Evolutionary conservation across 1,140 invertebrate species (phyloP).

Genomic region (Lordiphosa stackelbergi): DNA sequence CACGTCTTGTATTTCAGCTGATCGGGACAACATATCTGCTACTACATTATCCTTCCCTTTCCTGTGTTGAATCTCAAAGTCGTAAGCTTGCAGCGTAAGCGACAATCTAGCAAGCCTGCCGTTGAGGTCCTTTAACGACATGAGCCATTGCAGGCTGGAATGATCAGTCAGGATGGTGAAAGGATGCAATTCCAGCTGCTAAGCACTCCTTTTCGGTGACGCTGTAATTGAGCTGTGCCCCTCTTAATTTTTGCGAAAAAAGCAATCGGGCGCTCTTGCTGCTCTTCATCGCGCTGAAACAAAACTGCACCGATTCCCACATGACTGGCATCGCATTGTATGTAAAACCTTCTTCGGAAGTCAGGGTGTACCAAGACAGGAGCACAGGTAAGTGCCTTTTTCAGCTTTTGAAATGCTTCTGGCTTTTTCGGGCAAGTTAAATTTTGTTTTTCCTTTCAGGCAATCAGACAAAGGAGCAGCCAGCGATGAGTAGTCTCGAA

Average conservation of each 20-base stretch:
- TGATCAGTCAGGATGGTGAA: constrained; percentile 15
- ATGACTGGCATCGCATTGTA: constrained; percentile 42
- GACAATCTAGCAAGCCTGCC: too few species aligned
- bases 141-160: constrained; percentile 1
- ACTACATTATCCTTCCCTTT: too few species aligned
- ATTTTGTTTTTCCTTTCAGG: too few species aligned
- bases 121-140: too few species aligned
- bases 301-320: constrained; percentile 36
- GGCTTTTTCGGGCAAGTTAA: constrained; percentile 53
- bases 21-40: too few species aligned
- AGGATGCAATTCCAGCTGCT: constrained; percentile 3
- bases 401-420: constrained; percentile 4
- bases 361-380: constrained; percentile 31
- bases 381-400: constrained; percentile 3
- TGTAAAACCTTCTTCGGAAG: constrained; percentile 22
- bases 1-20: too few species aligned
- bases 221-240: constrained; percentile 23
- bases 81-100: too few species aligned
- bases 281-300: constrained; percentile 48
- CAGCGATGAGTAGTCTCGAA: too few species aligned
- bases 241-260: constrained; percentile 54
- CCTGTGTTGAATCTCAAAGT: too few species aligned
- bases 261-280: constrained; percentile 51
- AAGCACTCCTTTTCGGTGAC: constrained; percentile 10
- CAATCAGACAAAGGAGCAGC: too few species aligned